phyloP scores from a whole-genome alignment of 2,113 vertebrate genomes.

The Trachemys scripta region DNA sequence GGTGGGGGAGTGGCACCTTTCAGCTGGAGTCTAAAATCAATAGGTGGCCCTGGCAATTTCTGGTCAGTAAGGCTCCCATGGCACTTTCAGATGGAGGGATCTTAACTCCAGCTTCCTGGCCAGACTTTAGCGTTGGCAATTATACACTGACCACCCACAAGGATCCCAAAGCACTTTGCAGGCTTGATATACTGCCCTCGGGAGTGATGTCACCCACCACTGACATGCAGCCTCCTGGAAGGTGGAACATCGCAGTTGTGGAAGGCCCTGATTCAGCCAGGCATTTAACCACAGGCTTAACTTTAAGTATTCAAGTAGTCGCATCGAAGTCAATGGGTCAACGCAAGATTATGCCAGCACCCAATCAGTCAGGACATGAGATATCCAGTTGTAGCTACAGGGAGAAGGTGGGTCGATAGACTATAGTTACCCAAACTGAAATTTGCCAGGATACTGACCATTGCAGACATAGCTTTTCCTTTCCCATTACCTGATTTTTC shows the following conservation, averaged over 20 bases:
- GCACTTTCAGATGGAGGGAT: background rate
- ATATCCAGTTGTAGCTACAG: background rate
- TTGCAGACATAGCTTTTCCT: constrained; percentile 50
- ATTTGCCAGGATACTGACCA: constrained; percentile 41
- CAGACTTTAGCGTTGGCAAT: background rate
- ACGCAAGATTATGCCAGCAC: background rate
- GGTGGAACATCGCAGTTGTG: constrained; percentile 16
- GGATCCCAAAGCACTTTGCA: background rate
- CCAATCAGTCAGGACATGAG: background rate
- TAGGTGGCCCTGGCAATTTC: background rate
- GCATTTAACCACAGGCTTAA: constrained; percentile 25
- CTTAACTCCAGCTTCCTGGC: background rate
- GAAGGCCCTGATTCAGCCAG: background rate
- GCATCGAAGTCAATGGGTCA: background rate
- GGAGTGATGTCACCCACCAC: constrained; percentile 3
- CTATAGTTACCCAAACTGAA: constrained; percentile 38
- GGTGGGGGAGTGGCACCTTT: background rate
- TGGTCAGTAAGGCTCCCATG: background rate
- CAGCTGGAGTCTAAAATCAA: background rate
- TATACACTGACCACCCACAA: background rate
- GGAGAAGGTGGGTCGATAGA: constrained; percentile 2
- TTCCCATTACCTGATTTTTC: constrained; percentile 1
- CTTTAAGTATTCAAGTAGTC: constrained; percentile 41
- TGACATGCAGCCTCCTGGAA: constrained; percentile 27
- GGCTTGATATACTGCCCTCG: background rate